These are phyloP conservation scores for Nephila pilipes DNA, from an alignment of 1,140 invertebrate genomes.

Conservation along the genomic window DNA sequence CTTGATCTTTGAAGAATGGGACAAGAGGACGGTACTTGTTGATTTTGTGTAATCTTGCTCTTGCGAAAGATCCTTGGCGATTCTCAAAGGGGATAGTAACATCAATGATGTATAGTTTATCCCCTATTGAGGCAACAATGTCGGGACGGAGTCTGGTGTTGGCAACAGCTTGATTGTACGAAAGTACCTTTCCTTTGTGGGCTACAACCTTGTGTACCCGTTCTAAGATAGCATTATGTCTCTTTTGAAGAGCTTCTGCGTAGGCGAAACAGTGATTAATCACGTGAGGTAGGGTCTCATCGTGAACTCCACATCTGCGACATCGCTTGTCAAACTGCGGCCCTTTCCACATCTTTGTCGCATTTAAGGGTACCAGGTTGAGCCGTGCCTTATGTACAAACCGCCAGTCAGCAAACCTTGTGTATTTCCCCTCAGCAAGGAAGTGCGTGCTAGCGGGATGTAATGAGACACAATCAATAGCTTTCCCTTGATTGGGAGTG, in stretches of 20 bases:
- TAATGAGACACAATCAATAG: background rate
- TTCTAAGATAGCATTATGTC: background rate
- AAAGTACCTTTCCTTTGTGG: background rate
- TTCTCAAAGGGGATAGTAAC: background rate
- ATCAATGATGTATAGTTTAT: background rate
- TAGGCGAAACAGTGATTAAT: no score
- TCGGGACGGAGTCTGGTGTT: background rate
- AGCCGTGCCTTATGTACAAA: background rate
- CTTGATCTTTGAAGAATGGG: no score
- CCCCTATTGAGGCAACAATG: background rate
- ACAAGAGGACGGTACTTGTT: background rate
- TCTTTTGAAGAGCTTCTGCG: no score
- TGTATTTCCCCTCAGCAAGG: background rate
- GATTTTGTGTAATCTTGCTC: background rate
- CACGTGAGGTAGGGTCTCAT: no score
- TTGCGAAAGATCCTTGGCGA: background rate
- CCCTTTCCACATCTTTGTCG: background rate
- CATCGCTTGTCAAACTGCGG: background rate
- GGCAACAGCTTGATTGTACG: background rate
- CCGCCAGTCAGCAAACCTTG: background rate
- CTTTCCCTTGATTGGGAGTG: background rate
- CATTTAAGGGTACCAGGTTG: background rate
- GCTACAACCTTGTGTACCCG: background rate
- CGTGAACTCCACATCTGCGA: background rate
- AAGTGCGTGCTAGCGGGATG: background rate